Conservation (phyloP, 1,140 invertebrate genomes). For the Antheraea mylitta region DNA sequence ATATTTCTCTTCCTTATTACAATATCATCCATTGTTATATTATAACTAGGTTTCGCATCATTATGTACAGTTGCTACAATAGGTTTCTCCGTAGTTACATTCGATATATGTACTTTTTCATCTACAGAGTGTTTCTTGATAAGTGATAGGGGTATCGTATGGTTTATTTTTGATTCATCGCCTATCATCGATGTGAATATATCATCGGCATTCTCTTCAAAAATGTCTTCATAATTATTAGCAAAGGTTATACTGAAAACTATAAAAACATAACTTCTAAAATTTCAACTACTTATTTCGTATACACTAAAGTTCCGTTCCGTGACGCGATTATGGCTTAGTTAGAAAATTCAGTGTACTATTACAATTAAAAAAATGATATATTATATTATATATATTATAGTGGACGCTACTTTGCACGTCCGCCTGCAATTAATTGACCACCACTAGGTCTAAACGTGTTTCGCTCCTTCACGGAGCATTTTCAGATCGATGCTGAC, state of each 20-base stretch:
- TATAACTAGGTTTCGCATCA: conserved; percentile 1
- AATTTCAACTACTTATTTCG: too few species aligned
- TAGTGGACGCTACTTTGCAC: too few species aligned
- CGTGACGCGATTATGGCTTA: too few species aligned
- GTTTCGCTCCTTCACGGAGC: too few species aligned
- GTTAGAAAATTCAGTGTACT: too few species aligned
- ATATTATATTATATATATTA: too few species aligned
- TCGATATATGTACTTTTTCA: not conserved
- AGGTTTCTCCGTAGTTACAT: conserved; percentile 9
- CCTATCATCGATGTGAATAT: conserved; percentile 24
- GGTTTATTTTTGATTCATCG: conserved; percentile 17
- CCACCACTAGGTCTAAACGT: too few species aligned
- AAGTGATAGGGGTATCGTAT: conserved; percentile 3
- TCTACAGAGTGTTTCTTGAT: not conserved
- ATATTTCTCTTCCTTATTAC: conserved; percentile 18
- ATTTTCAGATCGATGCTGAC: too few species aligned
- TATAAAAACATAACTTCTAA: not conserved
- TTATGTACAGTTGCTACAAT: conserved; percentile 4
- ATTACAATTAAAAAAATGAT: too few species aligned
- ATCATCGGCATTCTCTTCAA: conserved; percentile 27
- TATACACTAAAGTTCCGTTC: too few species aligned
- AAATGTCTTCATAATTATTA: conserved; percentile 13
- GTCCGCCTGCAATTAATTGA: too few species aligned
- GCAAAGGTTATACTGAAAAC: not conserved
- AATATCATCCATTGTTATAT: conserved; percentile 24